Percentiles rank a stretch among this genome's conserved stretches.
phyloP scores from a whole-genome alignment of 2,797 vertebrate species.

The Acridotheres tristis region DNA sequence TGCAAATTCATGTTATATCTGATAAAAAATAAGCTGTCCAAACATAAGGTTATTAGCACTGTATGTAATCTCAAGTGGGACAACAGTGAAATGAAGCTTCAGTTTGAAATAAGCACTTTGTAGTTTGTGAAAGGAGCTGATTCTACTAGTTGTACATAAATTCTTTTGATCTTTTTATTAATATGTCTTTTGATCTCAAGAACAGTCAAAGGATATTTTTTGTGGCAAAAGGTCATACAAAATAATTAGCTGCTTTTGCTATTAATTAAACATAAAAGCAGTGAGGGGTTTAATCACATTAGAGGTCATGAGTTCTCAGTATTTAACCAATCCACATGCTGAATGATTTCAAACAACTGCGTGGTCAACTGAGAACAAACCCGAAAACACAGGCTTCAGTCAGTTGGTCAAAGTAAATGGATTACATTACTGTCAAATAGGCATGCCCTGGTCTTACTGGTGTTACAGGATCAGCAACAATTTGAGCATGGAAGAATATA shows the following conservation, averaged over 20 bases:
- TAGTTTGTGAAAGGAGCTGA: not conserved
- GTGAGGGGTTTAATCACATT: not conserved
- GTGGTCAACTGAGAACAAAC: not conserved
- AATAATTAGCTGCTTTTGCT: conserved; percentile 31
- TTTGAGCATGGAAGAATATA: not conserved
- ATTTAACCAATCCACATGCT: not conserved
- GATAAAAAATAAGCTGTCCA: not conserved
- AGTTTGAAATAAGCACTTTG: not conserved
- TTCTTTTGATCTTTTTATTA: conserved; percentile 40
- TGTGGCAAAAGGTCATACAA: not conserved
- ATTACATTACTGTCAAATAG: not conserved
- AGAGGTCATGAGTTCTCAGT: not conserved
- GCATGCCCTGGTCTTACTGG: not conserved
- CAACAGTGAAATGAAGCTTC: not conserved
- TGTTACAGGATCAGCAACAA: not conserved
- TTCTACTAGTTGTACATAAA: not conserved
- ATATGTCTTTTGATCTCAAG: conserved; percentile 28
- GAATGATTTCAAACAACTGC: not conserved
- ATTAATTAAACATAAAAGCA: conserved; percentile 22
- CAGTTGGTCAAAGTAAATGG: not conserved
- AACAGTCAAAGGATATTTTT: not conserved
- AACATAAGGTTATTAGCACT: not conserved
- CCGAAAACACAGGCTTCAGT: not conserved
- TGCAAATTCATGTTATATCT: not conserved
- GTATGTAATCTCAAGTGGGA: not conserved